Percentiles rank a stretch among this genome's conserved stretches.
These are phyloP conservation scores for Cnemophilus loriae DNA, from an alignment of 2,113 vertebrate species.

Conservation along the genomic window DNA sequence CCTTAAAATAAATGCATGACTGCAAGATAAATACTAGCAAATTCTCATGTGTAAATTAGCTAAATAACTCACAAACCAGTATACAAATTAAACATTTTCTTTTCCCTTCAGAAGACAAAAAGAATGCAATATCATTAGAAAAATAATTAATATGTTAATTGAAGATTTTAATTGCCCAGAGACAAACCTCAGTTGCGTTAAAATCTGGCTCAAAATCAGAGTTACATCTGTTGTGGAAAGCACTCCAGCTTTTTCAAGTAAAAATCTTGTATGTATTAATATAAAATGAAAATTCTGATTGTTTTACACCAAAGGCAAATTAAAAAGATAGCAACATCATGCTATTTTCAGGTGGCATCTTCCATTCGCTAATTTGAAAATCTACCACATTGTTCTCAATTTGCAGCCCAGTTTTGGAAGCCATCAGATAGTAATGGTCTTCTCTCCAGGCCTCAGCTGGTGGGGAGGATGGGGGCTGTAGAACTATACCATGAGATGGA, in stretches of 20 bases:
- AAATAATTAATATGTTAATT: conserved; percentile 43
- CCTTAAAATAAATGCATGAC: background rate
- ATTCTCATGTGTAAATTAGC: conserved; percentile 8
- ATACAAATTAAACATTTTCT: background rate
- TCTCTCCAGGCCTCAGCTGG: background rate
- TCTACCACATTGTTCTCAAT: background rate
- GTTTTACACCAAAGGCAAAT: background rate
- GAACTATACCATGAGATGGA: background rate
- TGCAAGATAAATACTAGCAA: background rate
- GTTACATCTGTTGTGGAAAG: conserved; percentile 7
- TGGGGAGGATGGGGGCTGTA: background rate
- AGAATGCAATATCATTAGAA: background rate
- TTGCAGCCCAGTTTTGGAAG: background rate
- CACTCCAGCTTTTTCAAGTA: background rate
- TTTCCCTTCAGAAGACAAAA: background rate
- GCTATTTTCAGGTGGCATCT: background rate
- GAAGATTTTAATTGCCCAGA: conserved; percentile 4
- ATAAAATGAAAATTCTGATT: background rate
- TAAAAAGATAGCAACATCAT: background rate
- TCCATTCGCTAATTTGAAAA: background rate
- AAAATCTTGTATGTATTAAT: background rate
- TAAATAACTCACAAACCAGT: background rate
- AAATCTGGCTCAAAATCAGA: conserved; percentile 27
- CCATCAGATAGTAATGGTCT: background rate
- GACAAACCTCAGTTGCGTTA: background rate